These are phyloP conservation scores for Malachius bipustulatus DNA, from an alignment of 2,888 invertebrate species.

Conservation along the genomic window DNA sequence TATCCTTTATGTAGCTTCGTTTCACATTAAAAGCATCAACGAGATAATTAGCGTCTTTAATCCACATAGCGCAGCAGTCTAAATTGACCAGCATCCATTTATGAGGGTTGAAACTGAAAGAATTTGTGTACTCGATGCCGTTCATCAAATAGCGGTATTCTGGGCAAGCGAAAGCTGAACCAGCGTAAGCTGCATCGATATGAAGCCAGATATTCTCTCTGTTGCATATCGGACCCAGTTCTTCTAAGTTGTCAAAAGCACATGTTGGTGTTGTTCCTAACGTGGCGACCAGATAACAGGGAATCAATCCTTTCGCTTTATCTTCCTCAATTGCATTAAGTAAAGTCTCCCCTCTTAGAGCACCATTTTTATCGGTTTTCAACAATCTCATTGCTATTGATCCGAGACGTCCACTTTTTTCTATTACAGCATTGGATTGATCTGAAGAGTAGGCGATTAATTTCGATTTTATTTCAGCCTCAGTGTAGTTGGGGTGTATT, in stretches of 20 bases:
- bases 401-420: slow-evolving; percentile 71
- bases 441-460: slow-evolving; percentile 76
- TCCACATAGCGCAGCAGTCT: slow-evolving; percentile 91
- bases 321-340: slow-evolving; percentile 65
- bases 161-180: slow-evolving; percentile 82
- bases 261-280: slow-evolving; percentile 59
- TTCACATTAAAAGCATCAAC: slow-evolving; percentile 87
- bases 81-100: slow-evolving; percentile 95
- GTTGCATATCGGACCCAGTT: slow-evolving; percentile 73
- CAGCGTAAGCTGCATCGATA: slow-evolving; percentile 94
- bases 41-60: slow-evolving; percentile 69
- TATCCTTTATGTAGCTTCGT: slow-evolving; percentile 77
- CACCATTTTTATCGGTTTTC: slow-evolving; percentile 53
- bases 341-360: slow-evolving; percentile 55
- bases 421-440: slow-evolving; percentile 83
- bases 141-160: slow-evolving; percentile 60
- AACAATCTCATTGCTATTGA: slow-evolving; percentile 68
- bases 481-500: slow-evolving; percentile 48
- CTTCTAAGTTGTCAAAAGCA: slow-evolving; percentile 79
- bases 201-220: slow-evolving; percentile 77
- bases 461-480: slow-evolving; percentile 54
- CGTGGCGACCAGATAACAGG: slow-evolving; percentile 71
- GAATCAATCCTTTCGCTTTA: slow-evolving; percentile 65
- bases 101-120: slow-evolving; percentile 89
- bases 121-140: slow-evolving; percentile 72